A percentile compares a stretch with the other conserved stretches of the same genome.
Evolutionary conservation across 1,140 invertebrate genomes (phyloP).

Genomic region (Pinna nobilis): DNA sequence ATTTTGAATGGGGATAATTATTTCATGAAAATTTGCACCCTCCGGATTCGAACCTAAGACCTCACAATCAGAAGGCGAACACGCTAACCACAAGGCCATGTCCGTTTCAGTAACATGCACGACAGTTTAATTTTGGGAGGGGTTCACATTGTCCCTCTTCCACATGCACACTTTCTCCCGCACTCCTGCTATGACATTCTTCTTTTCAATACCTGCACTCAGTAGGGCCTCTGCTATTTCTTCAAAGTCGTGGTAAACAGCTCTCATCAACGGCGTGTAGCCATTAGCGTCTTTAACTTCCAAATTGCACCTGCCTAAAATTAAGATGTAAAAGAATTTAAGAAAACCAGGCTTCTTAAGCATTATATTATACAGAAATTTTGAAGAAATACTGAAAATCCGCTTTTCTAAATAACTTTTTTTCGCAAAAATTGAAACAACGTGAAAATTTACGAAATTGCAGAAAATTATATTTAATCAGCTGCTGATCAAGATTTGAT

Average conservation of each 20-base stretch:
- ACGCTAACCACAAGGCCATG: no score
- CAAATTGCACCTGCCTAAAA: conserved; percentile 18
- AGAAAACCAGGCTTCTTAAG: neutral
- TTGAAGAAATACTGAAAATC: neutral
- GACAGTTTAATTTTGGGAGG: no score
- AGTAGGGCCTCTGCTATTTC: conserved; percentile 13
- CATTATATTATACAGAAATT: neutral
- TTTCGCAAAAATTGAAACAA: neutral
- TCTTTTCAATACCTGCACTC: neutral
- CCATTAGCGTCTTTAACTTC: conserved; percentile 1
- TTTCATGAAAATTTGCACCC: no score
- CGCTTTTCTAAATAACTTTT: neutral
- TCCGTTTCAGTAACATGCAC: no score
- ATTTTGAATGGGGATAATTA: no score
- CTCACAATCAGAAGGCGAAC: no score
- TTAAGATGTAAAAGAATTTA: neutral
- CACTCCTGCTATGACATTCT: no score
- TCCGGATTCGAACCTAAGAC: no score
- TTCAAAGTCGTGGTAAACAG: conserved; percentile 21
- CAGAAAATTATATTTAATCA: neutral
- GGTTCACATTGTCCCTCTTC: no score
- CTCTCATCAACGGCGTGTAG: conserved; percentile 9
- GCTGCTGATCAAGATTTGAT: no score
- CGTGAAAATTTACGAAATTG: neutral
- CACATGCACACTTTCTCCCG: no score